Conservation (phyloP, 2,797 vertebrate genomes). For the Leptoclinus maculatus region DNA sequence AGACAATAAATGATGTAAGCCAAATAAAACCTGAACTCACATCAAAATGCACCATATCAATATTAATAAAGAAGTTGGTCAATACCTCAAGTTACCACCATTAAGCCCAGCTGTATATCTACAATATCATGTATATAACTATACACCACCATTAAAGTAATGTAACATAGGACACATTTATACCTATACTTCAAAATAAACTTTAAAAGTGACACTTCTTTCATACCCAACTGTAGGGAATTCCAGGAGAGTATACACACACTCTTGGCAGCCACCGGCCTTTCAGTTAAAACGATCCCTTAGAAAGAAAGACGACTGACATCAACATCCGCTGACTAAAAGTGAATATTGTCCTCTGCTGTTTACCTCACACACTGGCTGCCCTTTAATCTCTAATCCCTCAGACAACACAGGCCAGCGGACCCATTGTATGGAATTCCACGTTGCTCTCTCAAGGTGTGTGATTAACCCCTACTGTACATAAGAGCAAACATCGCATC, state of each 20-base stretch:
- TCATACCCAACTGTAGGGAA: conserved; percentile 4
- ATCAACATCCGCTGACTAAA: conserved; percentile 75
- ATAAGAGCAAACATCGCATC: conserved; percentile 76
- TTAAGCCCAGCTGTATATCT: not conserved
- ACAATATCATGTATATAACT: not conserved
- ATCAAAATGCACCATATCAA: not conserved
- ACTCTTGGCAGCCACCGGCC: conserved; percentile 37
- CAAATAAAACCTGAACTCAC: not conserved
- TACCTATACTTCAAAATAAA: not conserved
- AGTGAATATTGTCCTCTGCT: conserved; percentile 75
- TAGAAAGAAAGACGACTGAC: conserved; percentile 64
- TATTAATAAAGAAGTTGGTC: not conserved
- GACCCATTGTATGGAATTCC: conserved; percentile 80
- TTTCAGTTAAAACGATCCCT: conserved; percentile 55
- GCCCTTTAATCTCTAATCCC: conserved; percentile 86
- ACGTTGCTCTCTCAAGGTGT: conserved; percentile 72
- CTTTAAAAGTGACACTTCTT: conserved; percentile 13
- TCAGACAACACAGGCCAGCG: conserved; percentile 77
- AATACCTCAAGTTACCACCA: not conserved
- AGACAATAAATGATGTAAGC: not conserved
- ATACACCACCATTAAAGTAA: not conserved
- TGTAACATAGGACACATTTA: not conserved
- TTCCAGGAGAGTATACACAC: conserved; percentile 25
- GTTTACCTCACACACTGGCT: conserved; percentile 77
- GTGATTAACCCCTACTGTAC: conserved; percentile 86